phyloP scores from a whole-genome alignment of 2,888 invertebrate species.

The Lottia gigantea region DNA sequence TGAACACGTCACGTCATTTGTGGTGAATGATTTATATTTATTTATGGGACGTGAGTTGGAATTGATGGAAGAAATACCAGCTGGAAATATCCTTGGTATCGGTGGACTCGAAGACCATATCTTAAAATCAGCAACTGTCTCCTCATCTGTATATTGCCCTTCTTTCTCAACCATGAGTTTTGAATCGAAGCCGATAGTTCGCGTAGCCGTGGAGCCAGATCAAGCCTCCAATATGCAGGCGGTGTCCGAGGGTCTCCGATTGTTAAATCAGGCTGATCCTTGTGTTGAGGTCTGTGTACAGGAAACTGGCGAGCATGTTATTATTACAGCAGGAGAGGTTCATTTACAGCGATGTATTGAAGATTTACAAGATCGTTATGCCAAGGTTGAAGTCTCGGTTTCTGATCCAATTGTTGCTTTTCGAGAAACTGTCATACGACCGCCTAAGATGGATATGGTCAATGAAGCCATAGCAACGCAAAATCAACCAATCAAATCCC shows the following conservation, averaged over 20 bases:
- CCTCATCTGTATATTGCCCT: constrained; percentile 83
- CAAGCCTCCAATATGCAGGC: constrained; percentile 76
- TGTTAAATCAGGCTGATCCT: constrained; percentile 93
- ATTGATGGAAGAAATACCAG: constrained; percentile 80
- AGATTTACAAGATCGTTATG: constrained; percentile 85
- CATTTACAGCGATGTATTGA: constrained; percentile 95
- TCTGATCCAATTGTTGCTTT: constrained; percentile 97
- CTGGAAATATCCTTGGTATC: constrained; percentile 89
- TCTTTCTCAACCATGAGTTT: constrained; percentile 83
- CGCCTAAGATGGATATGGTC: constrained; percentile 84
- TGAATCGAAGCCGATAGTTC: constrained; percentile 84
- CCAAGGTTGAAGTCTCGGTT: constrained; percentile 78
- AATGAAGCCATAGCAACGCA: constrained; percentile 81
- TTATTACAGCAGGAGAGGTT: constrained; percentile 95
- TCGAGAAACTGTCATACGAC: constrained; percentile 88
- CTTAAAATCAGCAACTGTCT: constrained; percentile 89
- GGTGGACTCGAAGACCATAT: constrained; percentile 86
- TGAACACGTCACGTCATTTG: constrained; percentile 75
- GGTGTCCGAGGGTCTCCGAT: constrained; percentile 76
- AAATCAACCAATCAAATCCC: constrained; percentile 44
- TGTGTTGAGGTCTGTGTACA: constrained; percentile 82
- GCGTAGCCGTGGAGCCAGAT: constrained; percentile 90
- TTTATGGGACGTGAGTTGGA: constrained; percentile 94
- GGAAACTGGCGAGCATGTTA: constrained; percentile 93
- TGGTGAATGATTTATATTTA: constrained; percentile 83